Conservation (phyloP, 1,140 invertebrate species). For the Zelostemma sp. region DNA sequence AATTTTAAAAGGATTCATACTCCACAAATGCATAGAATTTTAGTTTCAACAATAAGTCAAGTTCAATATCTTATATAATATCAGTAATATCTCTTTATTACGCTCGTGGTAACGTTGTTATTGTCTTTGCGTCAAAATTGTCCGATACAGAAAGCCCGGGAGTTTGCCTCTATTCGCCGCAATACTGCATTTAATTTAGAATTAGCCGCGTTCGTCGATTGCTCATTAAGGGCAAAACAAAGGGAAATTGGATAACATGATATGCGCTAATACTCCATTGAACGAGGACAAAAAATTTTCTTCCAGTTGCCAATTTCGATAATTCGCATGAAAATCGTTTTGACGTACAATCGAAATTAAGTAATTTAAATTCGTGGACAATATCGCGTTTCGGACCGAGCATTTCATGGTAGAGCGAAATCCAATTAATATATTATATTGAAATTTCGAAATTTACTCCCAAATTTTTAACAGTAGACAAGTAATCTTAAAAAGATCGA, state of each 20-base stretch:
- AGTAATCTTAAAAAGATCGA: no score
- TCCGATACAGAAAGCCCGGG: conserved; percentile 12
- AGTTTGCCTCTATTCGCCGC: conserved; percentile 4
- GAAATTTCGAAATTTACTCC: no score
- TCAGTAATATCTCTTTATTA: no score
- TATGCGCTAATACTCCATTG: conserved; percentile 21
- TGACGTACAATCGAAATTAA: not conserved
- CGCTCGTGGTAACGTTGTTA: conserved; percentile 32
- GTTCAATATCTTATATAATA: no score
- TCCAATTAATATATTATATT: no score
- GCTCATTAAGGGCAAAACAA: conserved; percentile 44
- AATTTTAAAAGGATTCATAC: no score
- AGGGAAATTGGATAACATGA: conserved; percentile 33
- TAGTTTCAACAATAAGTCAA: no score
- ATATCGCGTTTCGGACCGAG: no score
- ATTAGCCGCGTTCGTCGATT: conserved; percentile 42
- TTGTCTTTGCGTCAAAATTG: conserved; percentile 39
- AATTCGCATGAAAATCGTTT: conserved; percentile 12
- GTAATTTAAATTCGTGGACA: not conserved
- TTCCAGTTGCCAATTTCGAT: conserved; percentile 13
- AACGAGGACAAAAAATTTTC: conserved; percentile 24
- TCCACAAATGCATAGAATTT: no score
- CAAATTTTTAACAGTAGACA: no score
- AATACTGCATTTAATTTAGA: conserved; percentile 40
- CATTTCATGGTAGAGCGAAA: no score